Evolutionary conservation across 2,113 vertebrate genomes (phyloP), one percentile per base, ranked within the genome.

Genomic region (Malaclemys terrapin): DNA sequence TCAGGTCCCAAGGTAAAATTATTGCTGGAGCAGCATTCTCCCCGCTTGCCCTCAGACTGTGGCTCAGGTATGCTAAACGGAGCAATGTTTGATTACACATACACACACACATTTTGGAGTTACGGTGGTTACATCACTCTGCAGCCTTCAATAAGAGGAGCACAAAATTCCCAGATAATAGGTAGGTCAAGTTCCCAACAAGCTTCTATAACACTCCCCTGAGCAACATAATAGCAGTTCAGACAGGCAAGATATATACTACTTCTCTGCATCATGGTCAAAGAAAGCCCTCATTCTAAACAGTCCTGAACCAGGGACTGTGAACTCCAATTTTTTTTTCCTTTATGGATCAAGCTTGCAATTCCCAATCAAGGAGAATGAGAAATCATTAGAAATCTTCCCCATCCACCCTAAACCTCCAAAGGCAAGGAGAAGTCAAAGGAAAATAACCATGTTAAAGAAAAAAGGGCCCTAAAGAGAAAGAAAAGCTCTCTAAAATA

Each of bases 191-290:
- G 50, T 42, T 85, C 89, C 14, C 3, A 0, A 69, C 54, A 87
- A 81, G 47, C 14, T 62, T 88, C 54, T 8, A 81, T 29, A 94
- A 65, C 17, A 10, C 19, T 13, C 8, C 2, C 81, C 79, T 35
- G 35, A 27, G 20, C 2, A n/a, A 7, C 0, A 17, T 0, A 0
- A 54, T 56, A 85, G 65, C 35, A n/a, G 2, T 20, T 84, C 81
- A 69, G 65, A 52, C 13, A 89, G 56, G 10, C 10, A 59, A 12
- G 25, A 29, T 59, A 59, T 59, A 59, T 31, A 59, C 57, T 31
- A 27, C 57, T 31, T 29, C 65, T 35, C 65, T 72, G 35, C n/a
- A 72, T 22, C 57, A 59, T 59, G 57, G 27, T 29, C 5, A 59
- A 59, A 59, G 57, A 16, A 72, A 69, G 35, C n/a, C 16, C 35